Conservation (phyloP, 2,797 vertebrate genomes). For the Spheniscus humboldti region DNA sequence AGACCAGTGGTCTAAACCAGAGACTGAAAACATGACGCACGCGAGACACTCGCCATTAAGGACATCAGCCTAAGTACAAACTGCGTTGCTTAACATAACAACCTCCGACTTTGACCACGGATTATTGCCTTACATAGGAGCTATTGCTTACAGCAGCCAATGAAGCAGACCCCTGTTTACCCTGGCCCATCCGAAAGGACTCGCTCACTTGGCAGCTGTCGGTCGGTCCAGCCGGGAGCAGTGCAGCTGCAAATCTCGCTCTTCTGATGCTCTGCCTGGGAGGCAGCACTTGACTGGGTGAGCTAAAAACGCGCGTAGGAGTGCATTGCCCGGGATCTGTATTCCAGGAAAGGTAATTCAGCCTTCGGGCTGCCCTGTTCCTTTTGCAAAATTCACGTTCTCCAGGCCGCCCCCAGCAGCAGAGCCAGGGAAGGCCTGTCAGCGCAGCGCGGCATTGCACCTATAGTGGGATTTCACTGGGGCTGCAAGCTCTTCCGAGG, state of each 20-base stretch:
- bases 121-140: neutral
- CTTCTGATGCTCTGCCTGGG: neutral
- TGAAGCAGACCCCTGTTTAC: neutral
- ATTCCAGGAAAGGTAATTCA: neutral
- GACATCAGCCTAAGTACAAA: neutral
- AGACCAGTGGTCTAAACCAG: neutral
- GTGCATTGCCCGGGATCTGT: neutral
- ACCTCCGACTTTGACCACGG: neutral
- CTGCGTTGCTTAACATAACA: neutral
- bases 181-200: neutral
- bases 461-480: neutral
- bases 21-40: neutral
- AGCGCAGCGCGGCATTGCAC: neutral
- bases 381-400: neutral
- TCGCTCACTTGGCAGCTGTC: neutral
- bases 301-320: neutral
- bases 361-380: neutral
- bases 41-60: neutral
- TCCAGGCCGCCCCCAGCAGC: neutral
- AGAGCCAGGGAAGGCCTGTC: neutral
- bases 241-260: neutral
- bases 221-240: neutral
- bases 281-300: neutral
- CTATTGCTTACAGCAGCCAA: neutral
- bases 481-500: neutral